A percentile compares a stretch with the other conserved stretches of the same genome.
These are phyloP conservation scores for Coleophora deauratella DNA, from an alignment of 2,888 invertebrate genomes.

Conservation along the genomic window DNA sequence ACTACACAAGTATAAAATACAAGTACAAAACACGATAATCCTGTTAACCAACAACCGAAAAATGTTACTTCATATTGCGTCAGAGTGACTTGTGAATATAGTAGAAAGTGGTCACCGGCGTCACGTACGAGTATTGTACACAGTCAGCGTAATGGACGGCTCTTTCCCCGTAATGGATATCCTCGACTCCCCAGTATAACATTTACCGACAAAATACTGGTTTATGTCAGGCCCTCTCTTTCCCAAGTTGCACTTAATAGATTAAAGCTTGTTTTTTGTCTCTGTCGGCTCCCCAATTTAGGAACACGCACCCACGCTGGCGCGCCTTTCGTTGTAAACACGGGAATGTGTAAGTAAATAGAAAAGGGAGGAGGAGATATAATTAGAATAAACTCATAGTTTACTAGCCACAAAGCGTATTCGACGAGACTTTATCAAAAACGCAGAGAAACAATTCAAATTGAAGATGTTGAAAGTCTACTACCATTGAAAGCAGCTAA, in stretches of 20 bases:
- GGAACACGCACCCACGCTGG: constrained; percentile 58
- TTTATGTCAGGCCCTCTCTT: constrained; percentile 40
- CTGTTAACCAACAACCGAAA: neutral
- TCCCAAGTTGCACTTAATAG: constrained; percentile 30
- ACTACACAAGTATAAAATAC: too few species aligned
- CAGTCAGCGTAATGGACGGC: constrained; percentile 19
- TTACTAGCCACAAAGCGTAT: constrained; percentile 29
- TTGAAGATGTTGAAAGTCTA: too few species aligned
- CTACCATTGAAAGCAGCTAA: too few species aligned
- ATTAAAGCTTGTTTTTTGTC: constrained; percentile 47
- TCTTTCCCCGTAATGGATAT: constrained; percentile 44
- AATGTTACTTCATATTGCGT: constrained; percentile 5
- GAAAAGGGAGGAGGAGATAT: constrained; percentile 65
- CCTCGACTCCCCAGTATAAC: constrained; percentile 41
- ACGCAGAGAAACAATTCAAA: too few species aligned
- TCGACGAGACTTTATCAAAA: constrained; percentile 3
- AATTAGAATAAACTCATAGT: constrained; percentile 65
- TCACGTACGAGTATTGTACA: constrained; percentile 33
- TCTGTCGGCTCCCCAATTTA: constrained; percentile 65
- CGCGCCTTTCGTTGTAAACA: constrained; percentile 69
- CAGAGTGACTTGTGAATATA: constrained; percentile 5
- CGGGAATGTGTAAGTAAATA: constrained; percentile 61
- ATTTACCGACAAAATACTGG: constrained; percentile 53
- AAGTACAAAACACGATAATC: too few species aligned
- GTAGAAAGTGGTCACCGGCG: constrained; percentile 38